Conservation (phyloP, 2,888 invertebrate genomes). For the Octonoba sinensis region DNA sequence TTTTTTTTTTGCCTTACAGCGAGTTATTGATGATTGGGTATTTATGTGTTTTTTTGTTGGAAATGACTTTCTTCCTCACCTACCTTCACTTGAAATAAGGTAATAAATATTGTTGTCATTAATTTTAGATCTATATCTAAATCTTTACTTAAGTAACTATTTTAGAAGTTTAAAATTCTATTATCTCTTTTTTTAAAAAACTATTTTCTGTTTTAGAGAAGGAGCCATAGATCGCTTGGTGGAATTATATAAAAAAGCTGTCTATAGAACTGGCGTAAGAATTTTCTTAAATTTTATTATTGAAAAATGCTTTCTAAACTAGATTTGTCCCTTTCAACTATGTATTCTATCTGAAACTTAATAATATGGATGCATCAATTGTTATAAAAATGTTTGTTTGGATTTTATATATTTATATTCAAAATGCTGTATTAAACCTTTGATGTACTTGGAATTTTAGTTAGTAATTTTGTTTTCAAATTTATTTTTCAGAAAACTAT, state of each 20-base stretch:
- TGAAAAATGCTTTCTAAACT: no score
- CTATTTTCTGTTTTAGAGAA: slow-evolving; percentile 76
- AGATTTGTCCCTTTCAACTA: no score
- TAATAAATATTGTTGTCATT: slow-evolving; percentile 65
- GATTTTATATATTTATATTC: no score
- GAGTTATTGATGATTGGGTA: slow-evolving; percentile 97
- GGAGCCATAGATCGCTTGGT: slow-evolving; percentile 95
- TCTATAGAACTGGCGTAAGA: slow-evolving; percentile 85
- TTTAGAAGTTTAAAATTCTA: neutral
- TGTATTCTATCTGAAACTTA: no score
- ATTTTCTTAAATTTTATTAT: neutral
- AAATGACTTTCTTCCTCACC: slow-evolving; percentile 97
- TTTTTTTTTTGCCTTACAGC: slow-evolving; percentile 68
- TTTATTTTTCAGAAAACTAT: no score
- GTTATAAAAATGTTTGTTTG: no score
- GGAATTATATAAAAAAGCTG: slow-evolving; percentile 91
- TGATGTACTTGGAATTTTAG: no score
- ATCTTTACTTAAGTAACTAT: no score
- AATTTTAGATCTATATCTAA: neutral
- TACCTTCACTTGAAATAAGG: slow-evolving; percentile 95
- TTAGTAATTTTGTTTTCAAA: no score
- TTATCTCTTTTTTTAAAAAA: neutral
- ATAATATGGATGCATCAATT: no score
- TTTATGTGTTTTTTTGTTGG: slow-evolving; percentile 99
- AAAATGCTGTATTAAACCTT: no score